phyloP scores from a whole-genome alignment of 1,140 invertebrate species.

The Andricus grossulariae region DNA sequence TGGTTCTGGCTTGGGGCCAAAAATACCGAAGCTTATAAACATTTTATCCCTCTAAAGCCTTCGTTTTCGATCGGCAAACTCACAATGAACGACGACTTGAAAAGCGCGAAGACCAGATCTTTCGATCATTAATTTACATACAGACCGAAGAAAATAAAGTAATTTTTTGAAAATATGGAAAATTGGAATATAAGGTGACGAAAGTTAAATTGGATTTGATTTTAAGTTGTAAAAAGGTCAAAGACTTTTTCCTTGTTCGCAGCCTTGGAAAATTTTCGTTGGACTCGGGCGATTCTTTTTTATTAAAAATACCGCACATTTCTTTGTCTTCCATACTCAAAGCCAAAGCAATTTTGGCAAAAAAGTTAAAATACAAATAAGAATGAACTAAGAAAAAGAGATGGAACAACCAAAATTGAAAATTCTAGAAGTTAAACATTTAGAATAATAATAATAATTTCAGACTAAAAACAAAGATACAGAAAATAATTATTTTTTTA shows the following conservation, averaged over 20 bases:
- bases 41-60: constrained; percentile 68
- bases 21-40: constrained; percentile 66
- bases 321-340: constrained; percentile 44
- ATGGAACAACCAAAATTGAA: no score
- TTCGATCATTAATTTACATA: background rate
- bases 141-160: constrained; percentile 1
- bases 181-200: background rate
- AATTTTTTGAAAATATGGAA: background rate
- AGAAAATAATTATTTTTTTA: no score
- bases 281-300: constrained; percentile 31
- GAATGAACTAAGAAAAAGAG: no score
- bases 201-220: background rate
- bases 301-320: constrained; percentile 50
- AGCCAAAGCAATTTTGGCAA: constrained; percentile 34
- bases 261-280: constrained; percentile 40
- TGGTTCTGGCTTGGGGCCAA: constrained; percentile 66
- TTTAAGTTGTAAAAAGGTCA: constrained; percentile 36
- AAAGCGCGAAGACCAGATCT: background rate
- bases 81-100: constrained; percentile 57
- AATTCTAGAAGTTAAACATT: no score
- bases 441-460: no score
- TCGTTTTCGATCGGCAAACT: constrained; percentile 42
- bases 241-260: constrained; percentile 46
- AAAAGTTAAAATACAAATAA: no score
- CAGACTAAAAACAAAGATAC: no score